Base-by-base conservation (phyloP, 2,797 vertebrate genomes). In the Meda fulgida region DNA sequence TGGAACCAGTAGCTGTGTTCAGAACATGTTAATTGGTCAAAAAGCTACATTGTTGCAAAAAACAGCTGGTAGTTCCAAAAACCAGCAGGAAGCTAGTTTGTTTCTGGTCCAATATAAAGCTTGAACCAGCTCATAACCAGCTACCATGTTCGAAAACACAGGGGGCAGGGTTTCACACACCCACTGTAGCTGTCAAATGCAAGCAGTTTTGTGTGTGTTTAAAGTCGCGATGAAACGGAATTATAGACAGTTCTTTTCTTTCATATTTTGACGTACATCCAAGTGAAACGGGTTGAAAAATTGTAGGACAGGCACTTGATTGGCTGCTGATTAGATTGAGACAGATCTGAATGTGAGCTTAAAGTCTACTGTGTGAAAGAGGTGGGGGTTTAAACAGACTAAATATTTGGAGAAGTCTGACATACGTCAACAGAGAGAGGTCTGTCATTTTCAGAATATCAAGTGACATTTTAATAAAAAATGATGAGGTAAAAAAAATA, bases 401-500 rank as follows among this genome's bases (percentile, higher is more conserved):
- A 73, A 31, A 13, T 31, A 18, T 51, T 3, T 48, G 26, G 16
- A 48, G 16, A 29, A 46, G n/a, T 72, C 14, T 43, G 69, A 23
- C 38, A 43, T 43, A 13, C 11, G 1, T n/a, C 23, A 16, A 13
- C 21, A 43, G 23, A 43, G 38, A 71, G 23, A 71, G 40, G 38
- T 71, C 69, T 70, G 36, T 71, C 14, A 46, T 43, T 43, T 71
- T 40, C 40, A 10, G 9, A 73, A 73, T 29, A 21, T 51, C 9
- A 73, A 1, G 43, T 46, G n/a, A 71, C 26, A 73, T 73, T 51
- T 29, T 6, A 29, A 63, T 63, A 14, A 3, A 26, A 60, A 2
- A 26, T 26, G 0, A 26, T 26, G 11, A 11, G 10, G 4, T n/a
- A n/a, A 26, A 60, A 26, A 43, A 2, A 29, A 2, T 3, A 7